phyloP scores from a whole-genome alignment of 2,113 vertebrate species.

The Hystrix cristata region DNA sequence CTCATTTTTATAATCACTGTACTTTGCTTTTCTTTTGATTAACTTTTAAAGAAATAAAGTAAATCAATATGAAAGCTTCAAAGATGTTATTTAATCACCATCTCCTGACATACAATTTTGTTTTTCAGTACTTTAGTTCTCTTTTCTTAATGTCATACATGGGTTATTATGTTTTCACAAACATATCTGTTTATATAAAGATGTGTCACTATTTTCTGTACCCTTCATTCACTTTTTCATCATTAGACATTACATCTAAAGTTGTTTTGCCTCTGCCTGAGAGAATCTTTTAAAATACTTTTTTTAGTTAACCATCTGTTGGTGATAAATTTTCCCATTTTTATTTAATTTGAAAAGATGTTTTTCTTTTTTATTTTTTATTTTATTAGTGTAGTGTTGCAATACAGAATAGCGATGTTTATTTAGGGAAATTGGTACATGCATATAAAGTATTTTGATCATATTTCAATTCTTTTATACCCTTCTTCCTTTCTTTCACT shows the following conservation, averaged over 20 bases:
- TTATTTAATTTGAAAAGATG: not conserved
- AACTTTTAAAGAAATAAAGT: conserved; percentile 1
- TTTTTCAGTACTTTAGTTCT: conserved; percentile 23
- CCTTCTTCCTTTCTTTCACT: not conserved
- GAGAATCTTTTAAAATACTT: not conserved
- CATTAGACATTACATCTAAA: not conserved
- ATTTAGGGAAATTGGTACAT: not conserved
- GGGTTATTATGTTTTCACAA: not conserved
- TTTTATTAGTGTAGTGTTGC: not conserved
- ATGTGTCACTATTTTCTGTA: not conserved
- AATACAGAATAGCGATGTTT: not conserved
- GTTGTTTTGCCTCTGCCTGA: not conserved
- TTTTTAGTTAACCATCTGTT: not conserved
- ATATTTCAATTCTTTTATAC: not conserved
- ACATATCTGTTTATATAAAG: not conserved
- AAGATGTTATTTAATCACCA: not conserved
- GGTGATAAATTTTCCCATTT: not conserved
- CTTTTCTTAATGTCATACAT: not conserved
- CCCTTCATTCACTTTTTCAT: not conserved
- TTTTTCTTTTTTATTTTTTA: not conserved
- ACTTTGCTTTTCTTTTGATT: not conserved
- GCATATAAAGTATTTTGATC: not conserved
- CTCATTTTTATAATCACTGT: conserved; percentile 1
- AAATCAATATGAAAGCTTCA: not conserved
- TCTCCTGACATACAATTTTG: not conserved